These are phyloP conservation scores for Physocephala rufipes DNA, from an alignment of 2,888 invertebrate genomes.

Conservation along the genomic window DNA sequence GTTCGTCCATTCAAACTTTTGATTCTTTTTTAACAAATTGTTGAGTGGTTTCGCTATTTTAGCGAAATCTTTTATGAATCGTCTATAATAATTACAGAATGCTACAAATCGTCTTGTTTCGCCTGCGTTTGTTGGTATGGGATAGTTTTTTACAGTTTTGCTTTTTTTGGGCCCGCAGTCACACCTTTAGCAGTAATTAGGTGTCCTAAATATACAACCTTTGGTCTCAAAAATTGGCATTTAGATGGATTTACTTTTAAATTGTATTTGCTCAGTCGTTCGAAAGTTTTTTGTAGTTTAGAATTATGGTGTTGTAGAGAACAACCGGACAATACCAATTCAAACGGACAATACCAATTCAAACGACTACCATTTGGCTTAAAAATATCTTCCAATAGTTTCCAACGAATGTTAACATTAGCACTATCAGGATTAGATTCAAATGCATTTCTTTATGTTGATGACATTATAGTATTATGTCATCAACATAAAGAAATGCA, in stretches of 20 bases:
- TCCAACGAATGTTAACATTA: no score
- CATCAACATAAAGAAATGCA: constrained; percentile 46
- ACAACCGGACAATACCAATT: no score
- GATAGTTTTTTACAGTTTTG: no score
- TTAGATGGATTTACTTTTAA: constrained; percentile 40
- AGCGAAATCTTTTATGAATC: constrained; percentile 43
- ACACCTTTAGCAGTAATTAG: constrained; percentile 44
- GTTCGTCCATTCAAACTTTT: constrained; percentile 36
- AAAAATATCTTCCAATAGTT: no score
- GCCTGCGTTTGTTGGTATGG: no score
- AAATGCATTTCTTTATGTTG: no score
- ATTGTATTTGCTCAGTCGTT: constrained; percentile 36
- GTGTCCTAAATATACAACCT: constrained; percentile 45
- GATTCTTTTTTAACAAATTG: constrained; percentile 40
- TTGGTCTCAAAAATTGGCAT: constrained; percentile 39
- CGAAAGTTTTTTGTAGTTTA: constrained; percentile 27
- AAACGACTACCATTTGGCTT: no score
- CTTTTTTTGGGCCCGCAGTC: no score
- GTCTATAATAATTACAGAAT: constrained; percentile 9
- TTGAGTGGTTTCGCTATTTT: constrained; percentile 41
- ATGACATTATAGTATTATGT: constrained; percentile 47
- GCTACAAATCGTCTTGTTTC: no score
- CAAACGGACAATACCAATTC: no score
- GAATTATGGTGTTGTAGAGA: constrained; percentile 34
- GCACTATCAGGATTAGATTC: no score